phyloP scores from a whole-genome alignment of 1,140 invertebrate species.

The Ericerus pela region DNA sequence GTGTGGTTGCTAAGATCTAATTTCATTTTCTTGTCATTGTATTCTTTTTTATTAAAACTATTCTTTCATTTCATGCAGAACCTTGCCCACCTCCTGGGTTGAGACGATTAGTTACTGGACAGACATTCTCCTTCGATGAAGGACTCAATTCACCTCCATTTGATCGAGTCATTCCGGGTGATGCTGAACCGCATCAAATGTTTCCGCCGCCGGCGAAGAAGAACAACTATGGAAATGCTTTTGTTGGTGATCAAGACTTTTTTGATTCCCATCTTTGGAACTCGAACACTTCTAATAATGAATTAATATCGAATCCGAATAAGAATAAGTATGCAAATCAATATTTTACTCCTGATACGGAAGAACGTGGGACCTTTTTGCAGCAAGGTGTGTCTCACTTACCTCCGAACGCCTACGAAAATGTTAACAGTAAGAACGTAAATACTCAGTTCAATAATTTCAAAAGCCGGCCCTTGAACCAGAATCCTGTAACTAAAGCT shows the following conservation, averaged over 20 bases:
- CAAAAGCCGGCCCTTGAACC: too few species aligned
- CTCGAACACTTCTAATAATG: neutral
- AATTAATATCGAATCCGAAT: too few species aligned
- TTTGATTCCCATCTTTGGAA: neutral
- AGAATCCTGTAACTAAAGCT: too few species aligned
- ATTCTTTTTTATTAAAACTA: too few species aligned
- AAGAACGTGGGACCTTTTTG: too few species aligned
- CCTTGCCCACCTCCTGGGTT: neutral
- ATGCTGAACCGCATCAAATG: neutral
- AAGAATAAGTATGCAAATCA: too few species aligned
- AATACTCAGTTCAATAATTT: too few species aligned
- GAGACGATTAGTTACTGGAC: slow-evolving; percentile 1
- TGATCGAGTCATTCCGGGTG: neutral
- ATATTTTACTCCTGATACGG: too few species aligned
- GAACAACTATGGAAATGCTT: neutral
- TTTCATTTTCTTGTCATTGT: too few species aligned
- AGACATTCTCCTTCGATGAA: neutral
- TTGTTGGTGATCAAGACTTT: neutral
- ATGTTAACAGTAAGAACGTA: too few species aligned
- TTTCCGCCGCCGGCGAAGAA: neutral
- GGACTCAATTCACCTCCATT: neutral
- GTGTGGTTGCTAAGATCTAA: neutral
- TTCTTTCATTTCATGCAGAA: neutral
- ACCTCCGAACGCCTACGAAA: too few species aligned
- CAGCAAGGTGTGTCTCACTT: too few species aligned